Percentiles rank a stretch among this genome's conserved stretches.
Conservation (phyloP, 2,113 vertebrate species). For the Dendrocopos noguchii region DNA sequence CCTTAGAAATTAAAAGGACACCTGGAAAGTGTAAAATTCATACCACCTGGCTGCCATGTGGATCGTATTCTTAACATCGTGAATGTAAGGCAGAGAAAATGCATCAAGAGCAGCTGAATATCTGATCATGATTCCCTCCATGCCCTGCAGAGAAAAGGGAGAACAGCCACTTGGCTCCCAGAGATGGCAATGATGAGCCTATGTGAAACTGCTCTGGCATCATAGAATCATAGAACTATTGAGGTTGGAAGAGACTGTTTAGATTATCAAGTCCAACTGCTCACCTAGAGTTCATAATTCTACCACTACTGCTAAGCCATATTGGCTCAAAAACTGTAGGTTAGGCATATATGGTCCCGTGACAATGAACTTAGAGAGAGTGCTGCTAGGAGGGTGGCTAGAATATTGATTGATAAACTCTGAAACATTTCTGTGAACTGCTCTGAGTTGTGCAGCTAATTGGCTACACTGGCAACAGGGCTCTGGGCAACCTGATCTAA, state of each 20-base stretch:
- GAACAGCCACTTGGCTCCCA: not conserved
- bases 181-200: not conserved
- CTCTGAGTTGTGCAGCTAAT: not conserved
- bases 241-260: too few relatives aligned
- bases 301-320: too few relatives aligned
- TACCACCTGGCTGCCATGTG: not conserved
- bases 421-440: not conserved
- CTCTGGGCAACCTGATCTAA: too few relatives aligned
- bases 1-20: not conserved
- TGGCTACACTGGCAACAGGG: not conserved
- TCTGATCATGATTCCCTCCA: too few relatives aligned
- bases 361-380: not conserved
- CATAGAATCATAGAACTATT: too few relatives aligned
- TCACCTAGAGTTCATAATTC: too few relatives aligned
- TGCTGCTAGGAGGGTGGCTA: not conserved
- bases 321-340: not conserved
- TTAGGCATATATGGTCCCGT: not conserved
- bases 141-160: not conserved
- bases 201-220: not conserved
- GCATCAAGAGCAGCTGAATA: not conserved
- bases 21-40: not conserved
- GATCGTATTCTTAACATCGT: not conserved
- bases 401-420: not conserved
- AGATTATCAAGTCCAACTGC: too few relatives aligned
- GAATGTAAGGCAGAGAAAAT: not conserved